Evolutionary conservation across 2,113 vertebrate genomes (phyloP), one percentile per base, ranked within the genome.

Genomic region (Chloropsis hardwickii): DNA sequence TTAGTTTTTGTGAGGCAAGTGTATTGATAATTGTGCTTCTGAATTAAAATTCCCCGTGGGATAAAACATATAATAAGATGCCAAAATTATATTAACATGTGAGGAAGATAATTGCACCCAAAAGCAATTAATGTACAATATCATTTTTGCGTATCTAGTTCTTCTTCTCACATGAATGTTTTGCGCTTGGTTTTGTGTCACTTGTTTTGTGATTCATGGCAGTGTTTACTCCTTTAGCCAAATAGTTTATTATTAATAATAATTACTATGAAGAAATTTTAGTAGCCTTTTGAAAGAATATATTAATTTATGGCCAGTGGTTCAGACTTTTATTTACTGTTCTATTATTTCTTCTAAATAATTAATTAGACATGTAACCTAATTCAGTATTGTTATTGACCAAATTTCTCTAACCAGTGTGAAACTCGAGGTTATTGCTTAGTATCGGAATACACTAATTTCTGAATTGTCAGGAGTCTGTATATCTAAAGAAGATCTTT

Each of bases 21-120:
- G 78, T 91, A 90, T 82, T 93, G 92, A 51, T 86, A 81, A 56
- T 88, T 86, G 53, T 67, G 37, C 56, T 88, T 90, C 54, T 78
- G 60, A 94, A 95, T 88, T 93, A 83, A 95, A 94, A 96, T 95
- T 93, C 92, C 72, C 76, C 0, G 9, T 92, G 76, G 85, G 51
- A 90, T 96, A 94, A 92, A 90, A 80, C 60, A 66, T 90, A 69
- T 58, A 95, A 77, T 91, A 96, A 83, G 78, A 88, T 78, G 37
- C 76, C 76, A 88, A 92, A 86, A 88, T 93, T 54, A 72, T 93
- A 90, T 93, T 87, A 96, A 70, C 62, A 21, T 44, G 25, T 92
- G 81, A 65, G 47, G n/a, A 94, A 93, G 87, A 92, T 95, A 93
- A 96, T 96, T 95, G 80, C n/a, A 95, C 76, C 88, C 85, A 86